These are phyloP conservation scores for Oophaga pumilio DNA, from an alignment of 2,113 vertebrate genomes.

Conservation along the genomic window DNA sequence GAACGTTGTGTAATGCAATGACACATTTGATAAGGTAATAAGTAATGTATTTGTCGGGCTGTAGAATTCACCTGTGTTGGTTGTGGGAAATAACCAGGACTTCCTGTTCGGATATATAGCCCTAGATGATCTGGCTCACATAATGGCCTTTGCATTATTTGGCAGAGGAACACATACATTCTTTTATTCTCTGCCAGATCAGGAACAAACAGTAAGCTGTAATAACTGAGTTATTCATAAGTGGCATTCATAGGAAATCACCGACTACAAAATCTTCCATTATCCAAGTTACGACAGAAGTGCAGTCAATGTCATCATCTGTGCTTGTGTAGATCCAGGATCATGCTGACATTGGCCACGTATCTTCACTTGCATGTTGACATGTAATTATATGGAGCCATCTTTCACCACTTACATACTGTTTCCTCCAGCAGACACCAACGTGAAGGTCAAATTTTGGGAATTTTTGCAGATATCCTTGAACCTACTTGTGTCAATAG, in stretches of 20 bases:
- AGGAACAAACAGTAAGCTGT: background rate
- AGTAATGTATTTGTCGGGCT: background rate
- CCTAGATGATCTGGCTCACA: background rate
- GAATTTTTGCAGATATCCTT: no score
- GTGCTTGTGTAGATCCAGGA: background rate
- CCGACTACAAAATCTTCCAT: background rate
- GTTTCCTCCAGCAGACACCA: no score
- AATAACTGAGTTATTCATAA: background rate
- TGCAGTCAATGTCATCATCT: background rate
- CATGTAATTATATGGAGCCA: no score
- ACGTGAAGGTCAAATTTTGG: no score
- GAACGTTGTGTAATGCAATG: background rate
- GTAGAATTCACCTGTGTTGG: background rate
- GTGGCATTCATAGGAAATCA: background rate
- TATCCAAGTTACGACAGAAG: background rate
- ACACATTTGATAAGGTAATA: background rate
- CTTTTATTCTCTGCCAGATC: background rate
- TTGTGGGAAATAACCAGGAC: background rate
- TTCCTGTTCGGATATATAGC: constrained; percentile 2
- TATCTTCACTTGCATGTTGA: background rate
- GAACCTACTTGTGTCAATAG: no score
- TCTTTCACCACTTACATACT: no score
- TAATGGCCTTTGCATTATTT: background rate
- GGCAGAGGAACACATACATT: background rate
- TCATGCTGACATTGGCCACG: background rate